phyloP scores from a whole-genome alignment of 1,140 invertebrate genomes.

The Antheraea mylitta region DNA sequence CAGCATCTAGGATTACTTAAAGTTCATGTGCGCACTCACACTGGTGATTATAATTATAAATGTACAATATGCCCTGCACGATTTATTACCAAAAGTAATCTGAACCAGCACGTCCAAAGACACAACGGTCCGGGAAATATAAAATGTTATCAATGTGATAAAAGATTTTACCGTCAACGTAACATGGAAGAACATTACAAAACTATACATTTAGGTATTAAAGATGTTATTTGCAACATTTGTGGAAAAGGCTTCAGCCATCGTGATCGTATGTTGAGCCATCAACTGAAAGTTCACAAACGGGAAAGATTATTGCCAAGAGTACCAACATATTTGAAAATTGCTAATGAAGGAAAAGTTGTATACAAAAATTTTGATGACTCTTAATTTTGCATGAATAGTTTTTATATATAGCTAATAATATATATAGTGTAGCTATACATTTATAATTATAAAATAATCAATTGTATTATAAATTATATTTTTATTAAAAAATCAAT shows the following conservation, averaged over 20 bases:
- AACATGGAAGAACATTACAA: conserved; percentile 25
- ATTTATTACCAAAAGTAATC: conserved; percentile 34
- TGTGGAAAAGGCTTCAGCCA: conserved; percentile 29
- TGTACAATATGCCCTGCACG: conserved; percentile 26
- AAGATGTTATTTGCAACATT: conserved; percentile 23
- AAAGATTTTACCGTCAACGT: conserved; percentile 24
- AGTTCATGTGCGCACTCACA: conserved; percentile 34
- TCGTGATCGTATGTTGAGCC: conserved; percentile 27
- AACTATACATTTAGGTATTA: conserved; percentile 19
- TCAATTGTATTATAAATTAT: too few relatives aligned
- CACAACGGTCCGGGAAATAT: conserved; percentile 21
- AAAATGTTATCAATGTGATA: conserved; percentile 25
- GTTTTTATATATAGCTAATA: too few relatives aligned
- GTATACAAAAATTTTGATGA: neutral
- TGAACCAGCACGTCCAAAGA: conserved; percentile 25
- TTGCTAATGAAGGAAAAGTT: conserved; percentile 11
- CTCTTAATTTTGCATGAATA: neutral
- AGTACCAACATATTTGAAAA: conserved; percentile 24
- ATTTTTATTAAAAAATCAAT: too few relatives aligned
- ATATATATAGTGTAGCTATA: too few relatives aligned
- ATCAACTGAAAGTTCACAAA: conserved; percentile 31
- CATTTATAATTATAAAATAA: too few relatives aligned
- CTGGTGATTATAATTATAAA: conserved; percentile 34
- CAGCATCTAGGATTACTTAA: conserved; percentile 28
- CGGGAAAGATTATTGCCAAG: conserved; percentile 19